A percentile compares a stretch with the other conserved stretches of the same genome.
Conservation (phyloP, 2,888 invertebrate genomes). For the Rhagium mordax region DNA sequence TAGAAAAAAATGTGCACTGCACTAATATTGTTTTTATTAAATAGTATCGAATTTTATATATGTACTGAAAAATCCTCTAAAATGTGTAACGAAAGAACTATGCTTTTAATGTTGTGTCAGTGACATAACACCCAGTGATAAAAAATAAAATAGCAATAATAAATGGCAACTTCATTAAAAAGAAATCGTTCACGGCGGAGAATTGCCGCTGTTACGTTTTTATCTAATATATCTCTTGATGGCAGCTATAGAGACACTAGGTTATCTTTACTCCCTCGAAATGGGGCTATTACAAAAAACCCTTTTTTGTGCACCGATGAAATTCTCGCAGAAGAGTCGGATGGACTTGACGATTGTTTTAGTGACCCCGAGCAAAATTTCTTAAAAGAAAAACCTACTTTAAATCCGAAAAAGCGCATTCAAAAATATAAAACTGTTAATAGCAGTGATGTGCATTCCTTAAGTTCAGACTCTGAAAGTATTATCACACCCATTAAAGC, state of each 20-base stretch:
- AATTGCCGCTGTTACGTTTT: slow-evolving; percentile 93
- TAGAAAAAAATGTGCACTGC: slow-evolving; percentile 56
- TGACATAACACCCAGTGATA: slow-evolving; percentile 55
- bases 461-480: slow-evolving; percentile 85
- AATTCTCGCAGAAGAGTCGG: slow-evolving; percentile 64
- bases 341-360: slow-evolving; percentile 66
- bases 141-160: slow-evolving; percentile 34
- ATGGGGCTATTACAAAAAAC: slow-evolving; percentile 65
- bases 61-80: slow-evolving; percentile 49
- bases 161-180: slow-evolving; percentile 73
- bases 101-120: slow-evolving; percentile 58
- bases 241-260: slow-evolving; percentile 86
- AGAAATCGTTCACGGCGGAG: slow-evolving; percentile 84
- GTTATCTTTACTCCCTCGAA: slow-evolving; percentile 71
- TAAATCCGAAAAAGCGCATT: slow-evolving; percentile 37
- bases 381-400: slow-evolving; percentile 37
- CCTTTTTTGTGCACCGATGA: slow-evolving; percentile 55
- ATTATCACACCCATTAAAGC: slow-evolving; percentile 78
- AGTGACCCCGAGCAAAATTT: slow-evolving; percentile 61
- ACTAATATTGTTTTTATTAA: slow-evolving; percentile 56
- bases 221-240: slow-evolving; percentile 95
- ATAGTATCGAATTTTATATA: slow-evolving; percentile 58
- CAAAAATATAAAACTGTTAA: slow-evolving; percentile 41
- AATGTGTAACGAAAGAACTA: slow-evolving; percentile 63
- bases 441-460: slow-evolving; percentile 73